Evolutionary conservation across 2,888 invertebrate species (phyloP).

Genomic region (Ectobius pallidus): DNA sequence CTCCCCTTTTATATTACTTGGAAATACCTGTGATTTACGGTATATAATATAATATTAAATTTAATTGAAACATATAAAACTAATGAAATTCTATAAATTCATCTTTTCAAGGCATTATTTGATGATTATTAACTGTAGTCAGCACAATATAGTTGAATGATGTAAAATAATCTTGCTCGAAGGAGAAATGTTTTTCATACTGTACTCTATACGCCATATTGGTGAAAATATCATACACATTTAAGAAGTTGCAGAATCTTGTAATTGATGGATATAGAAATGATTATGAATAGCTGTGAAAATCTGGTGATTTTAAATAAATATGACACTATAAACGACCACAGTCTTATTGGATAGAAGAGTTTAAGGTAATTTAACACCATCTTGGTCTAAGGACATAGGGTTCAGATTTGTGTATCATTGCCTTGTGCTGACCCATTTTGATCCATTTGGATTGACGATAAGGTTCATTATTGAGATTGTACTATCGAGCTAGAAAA

Average conservation of each 20-base stretch:
- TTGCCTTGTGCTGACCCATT: conserved; percentile 37
- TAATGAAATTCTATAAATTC: too few relatives aligned
- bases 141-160: too few relatives aligned
- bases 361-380: neutral
- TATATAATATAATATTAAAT: too few relatives aligned
- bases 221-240: neutral
- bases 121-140: too few relatives aligned
- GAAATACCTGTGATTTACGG: too few relatives aligned
- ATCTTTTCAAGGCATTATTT: too few relatives aligned
- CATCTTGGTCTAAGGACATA: conserved; percentile 9
- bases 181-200: too few relatives aligned
- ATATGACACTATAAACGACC: neutral
- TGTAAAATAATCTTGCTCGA: too few relatives aligned
- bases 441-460: conserved; percentile 41
- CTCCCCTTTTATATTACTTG: too few relatives aligned
- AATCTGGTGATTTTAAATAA: neutral
- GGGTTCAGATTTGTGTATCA: conserved; percentile 31
- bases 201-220: conserved; percentile 31
- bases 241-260: neutral
- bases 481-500: too few relatives aligned
- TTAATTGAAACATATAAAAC: too few relatives aligned
- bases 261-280: neutral
- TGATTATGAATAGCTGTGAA: neutral
- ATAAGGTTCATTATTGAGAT: conserved; percentile 41
- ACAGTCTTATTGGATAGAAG: neutral